These are phyloP conservation scores for Isichthys henryi DNA, from an alignment of 2,113 vertebrate species.

Conservation along the genomic window DNA sequence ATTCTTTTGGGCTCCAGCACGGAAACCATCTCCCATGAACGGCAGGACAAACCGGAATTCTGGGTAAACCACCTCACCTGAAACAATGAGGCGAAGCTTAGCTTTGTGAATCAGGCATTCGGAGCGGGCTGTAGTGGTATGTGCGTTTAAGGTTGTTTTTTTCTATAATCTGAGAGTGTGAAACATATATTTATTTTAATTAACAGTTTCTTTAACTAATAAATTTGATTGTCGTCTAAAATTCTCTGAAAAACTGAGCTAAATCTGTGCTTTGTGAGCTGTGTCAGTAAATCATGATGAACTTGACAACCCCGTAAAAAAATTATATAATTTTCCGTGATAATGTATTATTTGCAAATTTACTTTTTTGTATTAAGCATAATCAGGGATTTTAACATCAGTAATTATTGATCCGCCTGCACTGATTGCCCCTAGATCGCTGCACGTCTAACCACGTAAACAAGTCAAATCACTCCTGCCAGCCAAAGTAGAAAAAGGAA, in stretches of 20 bases:
- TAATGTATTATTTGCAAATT: not conserved
- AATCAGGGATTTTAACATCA: not conserved
- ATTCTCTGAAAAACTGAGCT: not conserved
- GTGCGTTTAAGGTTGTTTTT: not conserved
- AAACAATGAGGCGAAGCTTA: constrained; percentile 25
- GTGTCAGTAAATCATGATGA: not conserved
- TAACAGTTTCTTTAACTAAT: not conserved
- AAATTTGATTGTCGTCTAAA: not conserved
- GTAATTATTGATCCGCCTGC: not conserved
- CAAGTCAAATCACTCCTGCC: not conserved
- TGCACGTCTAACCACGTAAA: not conserved
- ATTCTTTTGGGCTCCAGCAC: constrained; percentile 11
- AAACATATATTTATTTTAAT: not conserved
- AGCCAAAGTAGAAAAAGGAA: not conserved
- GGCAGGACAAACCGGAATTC: constrained; percentile 35
- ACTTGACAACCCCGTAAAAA: not conserved
- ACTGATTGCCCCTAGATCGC: not conserved
- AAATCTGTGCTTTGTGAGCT: not conserved
- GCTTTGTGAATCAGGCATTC: constrained; percentile 38
- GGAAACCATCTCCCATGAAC: constrained; percentile 16
- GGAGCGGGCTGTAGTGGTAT: too few relatives aligned
- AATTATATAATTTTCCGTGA: not conserved
- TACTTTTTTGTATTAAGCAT: not conserved
- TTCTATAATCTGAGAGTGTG: not conserved
- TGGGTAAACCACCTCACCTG: constrained; percentile 21